phyloP scores from a whole-genome alignment of 1,140 invertebrate species.

The Pachyrhynchus sulphureomaculatus region DNA sequence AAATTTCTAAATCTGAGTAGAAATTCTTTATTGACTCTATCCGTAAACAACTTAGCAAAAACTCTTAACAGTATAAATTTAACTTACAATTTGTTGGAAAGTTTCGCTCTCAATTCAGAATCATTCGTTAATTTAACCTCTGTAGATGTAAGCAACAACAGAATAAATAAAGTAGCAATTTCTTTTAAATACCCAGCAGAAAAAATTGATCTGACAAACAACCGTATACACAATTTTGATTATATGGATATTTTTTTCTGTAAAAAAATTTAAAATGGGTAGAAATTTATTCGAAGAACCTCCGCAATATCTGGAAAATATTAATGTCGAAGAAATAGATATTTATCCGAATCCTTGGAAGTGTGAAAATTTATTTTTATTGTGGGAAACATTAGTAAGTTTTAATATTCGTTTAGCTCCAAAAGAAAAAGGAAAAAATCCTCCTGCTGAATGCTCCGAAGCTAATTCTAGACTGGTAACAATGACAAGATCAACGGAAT shows the following conservation, averaged over 20 bases:
- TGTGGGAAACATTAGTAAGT: background rate
- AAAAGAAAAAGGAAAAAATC: background rate
- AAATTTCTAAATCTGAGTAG: background rate
- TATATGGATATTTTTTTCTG: background rate
- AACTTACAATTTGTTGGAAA: background rate
- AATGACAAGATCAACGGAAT: background rate
- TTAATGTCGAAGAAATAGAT: background rate
- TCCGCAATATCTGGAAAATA: slow-evolving; percentile 1
- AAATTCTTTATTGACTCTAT: background rate
- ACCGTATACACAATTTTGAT: background rate
- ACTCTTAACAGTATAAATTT: background rate
- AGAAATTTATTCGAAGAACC: background rate
- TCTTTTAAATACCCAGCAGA: background rate
- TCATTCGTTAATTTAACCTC: background rate
- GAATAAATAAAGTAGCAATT: background rate
- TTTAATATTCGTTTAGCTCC: background rate
- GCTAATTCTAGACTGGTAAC: background rate
- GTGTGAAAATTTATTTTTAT: background rate
- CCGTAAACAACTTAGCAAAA: background rate
- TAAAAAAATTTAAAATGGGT: background rate
- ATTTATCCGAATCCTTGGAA: slow-evolving; percentile 16
- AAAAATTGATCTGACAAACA: background rate
- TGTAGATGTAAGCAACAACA: slow-evolving; percentile 4
- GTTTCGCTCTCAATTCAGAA: background rate
- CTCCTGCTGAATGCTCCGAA: background rate